A percentile compares a stretch with the other conserved stretches of the same genome.
phyloP scores from a whole-genome alignment of 2,888 invertebrate genomes.

The Dysmachus trigonus region DNA sequence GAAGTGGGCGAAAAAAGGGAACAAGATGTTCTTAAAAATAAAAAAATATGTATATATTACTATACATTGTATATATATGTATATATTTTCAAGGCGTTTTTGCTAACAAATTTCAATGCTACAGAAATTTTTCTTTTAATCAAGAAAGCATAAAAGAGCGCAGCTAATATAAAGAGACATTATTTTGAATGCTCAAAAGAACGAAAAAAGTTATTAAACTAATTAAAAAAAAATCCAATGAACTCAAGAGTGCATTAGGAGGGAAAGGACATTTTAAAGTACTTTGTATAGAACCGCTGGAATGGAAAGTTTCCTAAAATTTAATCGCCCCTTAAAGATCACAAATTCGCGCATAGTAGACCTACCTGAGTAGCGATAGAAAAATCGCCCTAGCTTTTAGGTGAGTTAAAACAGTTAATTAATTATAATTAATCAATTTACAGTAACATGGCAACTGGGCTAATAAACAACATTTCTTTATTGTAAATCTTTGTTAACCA shows the following conservation, averaged over 20 bases:
- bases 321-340: background rate
- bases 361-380: background rate
- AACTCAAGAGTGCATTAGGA: background rate
- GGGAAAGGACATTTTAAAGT: background rate
- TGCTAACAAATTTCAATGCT: too few species aligned
- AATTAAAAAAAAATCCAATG: background rate
- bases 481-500: constrained; percentile 31
- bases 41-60: too few species aligned
- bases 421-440: constrained; percentile 6
- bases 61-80: too few species aligned
- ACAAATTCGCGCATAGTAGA: constrained; percentile 13
- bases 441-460: constrained; percentile 29
- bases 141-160: too few species aligned
- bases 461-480: constrained; percentile 27
- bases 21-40: too few species aligned
- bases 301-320: constrained; percentile 12
- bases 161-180: background rate
- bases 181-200: background rate
- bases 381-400: constrained; percentile 3
- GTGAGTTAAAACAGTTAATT: background rate
- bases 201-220: background rate
- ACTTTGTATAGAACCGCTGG: background rate
- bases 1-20: too few species aligned
- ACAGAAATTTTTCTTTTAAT: too few species aligned
- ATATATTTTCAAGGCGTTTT: too few species aligned